These are phyloP conservation scores for Stenurella melanura DNA, from an alignment of 2,888 invertebrate genomes.

Conservation along the genomic window DNA sequence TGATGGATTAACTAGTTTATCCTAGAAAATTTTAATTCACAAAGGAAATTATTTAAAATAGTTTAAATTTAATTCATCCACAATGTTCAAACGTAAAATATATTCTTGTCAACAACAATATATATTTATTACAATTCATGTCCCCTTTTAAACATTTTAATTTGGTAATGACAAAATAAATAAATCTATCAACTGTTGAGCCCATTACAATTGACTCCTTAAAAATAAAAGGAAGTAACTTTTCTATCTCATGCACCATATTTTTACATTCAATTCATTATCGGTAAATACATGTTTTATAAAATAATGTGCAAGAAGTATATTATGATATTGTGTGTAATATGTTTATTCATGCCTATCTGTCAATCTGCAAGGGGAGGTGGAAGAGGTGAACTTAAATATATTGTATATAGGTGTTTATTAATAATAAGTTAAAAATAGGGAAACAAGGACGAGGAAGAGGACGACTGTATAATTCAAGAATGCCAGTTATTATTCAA, in stretches of 20 bases:
- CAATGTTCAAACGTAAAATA: background rate
- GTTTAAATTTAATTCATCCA: background rate
- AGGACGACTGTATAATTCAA: slow-evolving; percentile 73
- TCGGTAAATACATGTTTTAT: slow-evolving; percentile 23
- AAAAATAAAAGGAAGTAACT: slow-evolving; percentile 45
- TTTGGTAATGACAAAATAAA: slow-evolving; percentile 53
- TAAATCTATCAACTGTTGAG: slow-evolving; percentile 56
- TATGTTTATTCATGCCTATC: slow-evolving; percentile 41
- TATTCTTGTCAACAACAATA: background rate
- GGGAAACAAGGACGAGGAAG: slow-evolving; percentile 69
- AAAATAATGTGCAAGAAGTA: slow-evolving; percentile 54
- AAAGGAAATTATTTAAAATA: background rate
- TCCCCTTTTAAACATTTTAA: slow-evolving; percentile 49
- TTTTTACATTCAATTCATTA: slow-evolving; percentile 6
- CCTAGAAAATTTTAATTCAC: background rate
- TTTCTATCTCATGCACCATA: slow-evolving; percentile 10
- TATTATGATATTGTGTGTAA: slow-evolving; percentile 46
- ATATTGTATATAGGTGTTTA: slow-evolving; percentile 8
- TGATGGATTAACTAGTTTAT: background rate
- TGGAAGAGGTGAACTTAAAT: slow-evolving; percentile 56
- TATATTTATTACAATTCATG: slow-evolving; percentile 33
- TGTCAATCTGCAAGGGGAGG: slow-evolving; percentile 57
- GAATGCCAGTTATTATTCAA: slow-evolving; percentile 76
- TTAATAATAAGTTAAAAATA: slow-evolving; percentile 44
- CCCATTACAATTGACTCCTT: slow-evolving; percentile 49